Conservation (phyloP, 2,888 invertebrate species). For the Agrotis clavis region DNA sequence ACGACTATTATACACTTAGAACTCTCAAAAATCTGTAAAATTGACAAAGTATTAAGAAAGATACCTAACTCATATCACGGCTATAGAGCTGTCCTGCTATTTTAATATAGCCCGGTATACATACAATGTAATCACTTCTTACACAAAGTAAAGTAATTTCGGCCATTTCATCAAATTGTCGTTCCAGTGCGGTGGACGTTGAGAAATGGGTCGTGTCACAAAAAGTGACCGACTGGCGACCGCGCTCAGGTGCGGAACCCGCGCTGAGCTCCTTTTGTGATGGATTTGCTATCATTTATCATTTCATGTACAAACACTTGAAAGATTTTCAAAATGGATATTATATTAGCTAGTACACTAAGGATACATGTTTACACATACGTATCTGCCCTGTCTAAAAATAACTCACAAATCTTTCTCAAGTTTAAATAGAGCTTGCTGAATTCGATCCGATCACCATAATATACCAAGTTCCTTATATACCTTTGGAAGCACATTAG, state of each 20-base stretch:
- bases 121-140: conserved; percentile 10
- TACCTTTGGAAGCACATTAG: too few species aligned
- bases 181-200: conserved; percentile 60
- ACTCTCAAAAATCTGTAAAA: too few species aligned
- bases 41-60: too few species aligned
- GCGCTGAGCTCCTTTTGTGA: conserved; percentile 22
- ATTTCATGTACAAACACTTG: conserved; percentile 34
- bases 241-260: conserved; percentile 56
- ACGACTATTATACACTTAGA: too few species aligned
- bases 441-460: too few species aligned
- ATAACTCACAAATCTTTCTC: too few species aligned
- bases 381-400: too few species aligned
- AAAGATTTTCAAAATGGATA: conserved; percentile 24
- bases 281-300: conserved; percentile 53
- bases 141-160: conserved; percentile 46
- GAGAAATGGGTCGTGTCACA: conserved; percentile 69
- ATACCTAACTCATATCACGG: too few species aligned
- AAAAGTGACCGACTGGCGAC: conserved; percentile 58
- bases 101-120: too few species aligned
- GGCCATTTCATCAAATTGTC: conserved; percentile 61
- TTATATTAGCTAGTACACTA: not conserved
- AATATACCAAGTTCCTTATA: too few species aligned
- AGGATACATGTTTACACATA: not conserved
- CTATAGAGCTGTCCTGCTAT: too few species aligned
- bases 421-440: too few species aligned